These are phyloP conservation scores for Ceuthmochares aereus DNA, from an alignment of 2,113 vertebrate species.

Conservation along the genomic window DNA sequence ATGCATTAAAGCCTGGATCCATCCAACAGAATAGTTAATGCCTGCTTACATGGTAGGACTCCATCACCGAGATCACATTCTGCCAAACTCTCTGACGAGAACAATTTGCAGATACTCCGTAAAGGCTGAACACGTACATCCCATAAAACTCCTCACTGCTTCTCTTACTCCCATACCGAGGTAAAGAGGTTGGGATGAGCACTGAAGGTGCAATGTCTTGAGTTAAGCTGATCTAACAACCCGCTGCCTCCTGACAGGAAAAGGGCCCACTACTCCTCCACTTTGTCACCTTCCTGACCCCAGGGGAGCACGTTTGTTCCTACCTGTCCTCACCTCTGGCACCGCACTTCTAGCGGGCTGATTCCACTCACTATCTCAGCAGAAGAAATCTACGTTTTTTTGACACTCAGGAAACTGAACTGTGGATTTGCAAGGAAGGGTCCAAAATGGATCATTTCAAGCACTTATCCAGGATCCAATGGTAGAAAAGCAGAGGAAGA, in stretches of 20 bases:
- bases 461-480: background rate
- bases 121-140: background rate
- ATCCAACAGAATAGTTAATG: background rate
- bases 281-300: background rate
- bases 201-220: background rate
- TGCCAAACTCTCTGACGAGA: background rate
- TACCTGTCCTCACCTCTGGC: background rate
- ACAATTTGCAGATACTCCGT: background rate
- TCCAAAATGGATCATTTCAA: background rate
- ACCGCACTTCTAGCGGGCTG: background rate
- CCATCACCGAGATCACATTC: background rate
- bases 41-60: background rate
- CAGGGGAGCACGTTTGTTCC: background rate
- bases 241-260: background rate
- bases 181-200: background rate
- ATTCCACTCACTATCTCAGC: background rate
- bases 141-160: background rate
- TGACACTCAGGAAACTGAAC: background rate
- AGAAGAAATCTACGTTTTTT: background rate
- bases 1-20: background rate
- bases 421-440: background rate
- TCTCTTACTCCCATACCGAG: background rate
- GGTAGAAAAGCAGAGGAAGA: background rate
- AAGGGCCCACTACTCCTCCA: background rate
- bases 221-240: background rate